Evolutionary conservation across 2,113 vertebrate species (phyloP).

Genomic region (Rhizomys pruinosus): DNA sequence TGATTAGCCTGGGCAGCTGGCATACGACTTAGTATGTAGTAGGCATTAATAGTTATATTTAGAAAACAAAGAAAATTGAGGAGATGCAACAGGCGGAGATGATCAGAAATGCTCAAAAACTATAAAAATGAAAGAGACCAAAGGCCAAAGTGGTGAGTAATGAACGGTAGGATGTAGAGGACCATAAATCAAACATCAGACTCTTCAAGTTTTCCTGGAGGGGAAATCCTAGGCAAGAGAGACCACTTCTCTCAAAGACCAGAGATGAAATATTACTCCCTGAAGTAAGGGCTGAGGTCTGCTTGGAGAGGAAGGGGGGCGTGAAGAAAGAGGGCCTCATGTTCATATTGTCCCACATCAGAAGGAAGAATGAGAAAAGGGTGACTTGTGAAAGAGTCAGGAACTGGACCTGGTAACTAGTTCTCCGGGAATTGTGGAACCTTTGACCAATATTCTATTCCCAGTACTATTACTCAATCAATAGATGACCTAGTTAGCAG

Average conservation of each 20-base stretch:
- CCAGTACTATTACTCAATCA: slow-evolving; percentile 39
- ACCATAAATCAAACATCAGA: slow-evolving; percentile 88
- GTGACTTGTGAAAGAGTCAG: slow-evolving; percentile 4
- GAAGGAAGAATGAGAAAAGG: slow-evolving; percentile 58
- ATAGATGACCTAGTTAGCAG: slow-evolving; percentile 27
- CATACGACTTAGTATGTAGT: neutral
- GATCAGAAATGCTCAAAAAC: neutral
- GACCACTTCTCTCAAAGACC: slow-evolving; percentile 84
- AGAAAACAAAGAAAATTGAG: slow-evolving; percentile 52
- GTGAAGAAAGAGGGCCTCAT: slow-evolving; percentile 47
- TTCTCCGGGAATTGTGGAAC: slow-evolving; percentile 35
- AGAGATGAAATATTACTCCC: slow-evolving; percentile 87
- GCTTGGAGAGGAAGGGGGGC: slow-evolving; percentile 11
- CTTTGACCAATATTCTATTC: slow-evolving; percentile 20
- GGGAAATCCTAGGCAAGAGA: slow-evolving; percentile 77
- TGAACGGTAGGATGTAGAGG: slow-evolving; percentile 88
- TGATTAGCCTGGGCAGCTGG: no score
- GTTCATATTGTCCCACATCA: no score
- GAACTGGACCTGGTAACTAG: neutral
- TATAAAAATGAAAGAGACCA: slow-evolving; percentile 51
- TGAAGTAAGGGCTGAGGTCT: slow-evolving; percentile 78
- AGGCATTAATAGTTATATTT: neutral
- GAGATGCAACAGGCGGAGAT: slow-evolving; percentile 54
- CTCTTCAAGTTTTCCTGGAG: slow-evolving; percentile 83
- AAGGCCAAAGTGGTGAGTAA: slow-evolving; percentile 78